These are phyloP conservation scores for Scophthalmus maximus DNA, from an alignment of 2,113 vertebrate genomes.

Conservation along the genomic window DNA sequence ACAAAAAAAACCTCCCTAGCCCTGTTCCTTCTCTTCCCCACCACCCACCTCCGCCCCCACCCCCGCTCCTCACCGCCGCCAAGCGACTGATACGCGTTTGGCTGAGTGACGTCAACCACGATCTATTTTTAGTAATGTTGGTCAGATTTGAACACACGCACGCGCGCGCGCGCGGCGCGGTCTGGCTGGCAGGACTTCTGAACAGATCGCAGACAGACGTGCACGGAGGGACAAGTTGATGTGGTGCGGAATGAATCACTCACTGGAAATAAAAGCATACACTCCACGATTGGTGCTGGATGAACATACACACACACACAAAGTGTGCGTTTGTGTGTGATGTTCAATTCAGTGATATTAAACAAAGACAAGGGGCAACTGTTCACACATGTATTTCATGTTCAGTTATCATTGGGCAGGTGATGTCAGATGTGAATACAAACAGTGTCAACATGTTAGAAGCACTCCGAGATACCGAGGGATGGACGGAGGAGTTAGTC, in stretches of 20 bases:
- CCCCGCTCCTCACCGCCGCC: conserved; percentile 23
- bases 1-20: background rate
- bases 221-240: conserved; percentile 24
- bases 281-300: background rate
- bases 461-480: conserved; percentile 49
- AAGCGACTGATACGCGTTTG: conserved; percentile 75
- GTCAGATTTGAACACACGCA: conserved; percentile 72
- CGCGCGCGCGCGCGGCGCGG: conserved; percentile 67
- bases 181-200: conserved; percentile 58
- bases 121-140: conserved; percentile 82
- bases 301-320: conserved; percentile 16
- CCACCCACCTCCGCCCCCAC: conserved; percentile 25
- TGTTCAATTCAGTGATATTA: no score
- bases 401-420: background rate
- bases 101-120: conserved; percentile 69
- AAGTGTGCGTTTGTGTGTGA: no score
- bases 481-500: conserved; percentile 43
- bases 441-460: conserved; percentile 28
- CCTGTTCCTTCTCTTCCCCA: background rate
- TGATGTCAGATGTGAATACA: background rate
- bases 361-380: background rate
- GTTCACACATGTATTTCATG: no score
- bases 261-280: conserved; percentile 17
- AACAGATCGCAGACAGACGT: conserved; percentile 55
- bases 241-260: conserved; percentile 26